Conservation (phyloP, 1,140 invertebrate species). For the Oryctes rhinoceros region DNA sequence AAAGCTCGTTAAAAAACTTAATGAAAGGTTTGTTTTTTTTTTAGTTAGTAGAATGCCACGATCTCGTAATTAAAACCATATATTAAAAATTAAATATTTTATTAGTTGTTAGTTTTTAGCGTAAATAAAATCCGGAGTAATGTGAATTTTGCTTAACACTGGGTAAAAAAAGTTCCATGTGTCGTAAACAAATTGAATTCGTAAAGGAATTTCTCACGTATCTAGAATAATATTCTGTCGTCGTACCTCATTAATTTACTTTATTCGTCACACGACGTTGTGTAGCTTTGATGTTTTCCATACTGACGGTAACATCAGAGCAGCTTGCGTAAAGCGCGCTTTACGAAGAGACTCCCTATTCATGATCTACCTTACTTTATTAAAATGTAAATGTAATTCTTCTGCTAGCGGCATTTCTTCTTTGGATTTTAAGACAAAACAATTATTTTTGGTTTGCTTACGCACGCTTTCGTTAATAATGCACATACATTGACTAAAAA, state of each 20-base stretch:
- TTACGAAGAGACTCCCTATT: background rate
- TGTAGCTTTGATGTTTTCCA: conserved; percentile 14
- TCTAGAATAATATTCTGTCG: conserved; percentile 26
- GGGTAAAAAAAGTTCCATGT: background rate
- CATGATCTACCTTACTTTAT: conserved; percentile 1
- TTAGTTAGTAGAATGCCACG: too few species aligned
- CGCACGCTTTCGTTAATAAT: background rate
- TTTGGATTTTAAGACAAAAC: background rate
- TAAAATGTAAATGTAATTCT: conserved; percentile 31
- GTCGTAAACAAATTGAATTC: conserved; percentile 2
- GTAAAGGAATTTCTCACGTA: conserved; percentile 12
- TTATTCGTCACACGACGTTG: conserved; percentile 23
- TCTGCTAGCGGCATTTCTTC: background rate
- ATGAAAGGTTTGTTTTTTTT: too few species aligned
- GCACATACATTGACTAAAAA: too few species aligned
- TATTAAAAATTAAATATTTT: too few species aligned
- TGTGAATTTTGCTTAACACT: too few species aligned
- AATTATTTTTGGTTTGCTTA: background rate
- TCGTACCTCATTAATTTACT: conserved; percentile 34
- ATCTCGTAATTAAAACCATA: too few species aligned
- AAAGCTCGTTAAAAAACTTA: too few species aligned
- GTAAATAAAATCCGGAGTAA: too few species aligned
- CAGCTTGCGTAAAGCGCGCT: background rate
- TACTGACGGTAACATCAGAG: background rate
- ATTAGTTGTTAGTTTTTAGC: too few species aligned